Evolutionary conservation across 2,888 invertebrate species (phyloP).

Genomic region (Erannis defoliaria): DNA sequence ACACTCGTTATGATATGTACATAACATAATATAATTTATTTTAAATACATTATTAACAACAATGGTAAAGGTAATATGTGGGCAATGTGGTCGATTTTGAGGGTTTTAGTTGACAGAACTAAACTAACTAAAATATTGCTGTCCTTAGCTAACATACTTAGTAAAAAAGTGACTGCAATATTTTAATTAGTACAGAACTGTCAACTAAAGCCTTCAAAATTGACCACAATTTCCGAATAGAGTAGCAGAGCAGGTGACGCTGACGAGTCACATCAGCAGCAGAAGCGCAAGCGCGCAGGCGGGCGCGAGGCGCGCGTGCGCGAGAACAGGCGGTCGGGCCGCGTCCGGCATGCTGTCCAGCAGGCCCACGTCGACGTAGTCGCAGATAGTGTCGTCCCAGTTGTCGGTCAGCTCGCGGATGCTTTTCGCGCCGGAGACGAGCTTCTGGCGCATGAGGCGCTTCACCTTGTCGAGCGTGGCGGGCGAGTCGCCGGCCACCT

Average conservation of each 20-base stretch:
- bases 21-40: background rate
- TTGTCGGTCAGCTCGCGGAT: constrained; percentile 74
- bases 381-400: constrained; percentile 77
- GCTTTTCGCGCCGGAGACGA: constrained; percentile 64
- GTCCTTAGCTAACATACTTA: too few species aligned
- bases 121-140: too few species aligned
- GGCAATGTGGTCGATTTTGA: too few species aligned
- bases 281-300: background rate
- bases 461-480: constrained; percentile 63
- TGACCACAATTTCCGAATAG: too few species aligned
- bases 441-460: constrained; percentile 70
- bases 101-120: too few species aligned
- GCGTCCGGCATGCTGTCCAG: constrained; percentile 14
- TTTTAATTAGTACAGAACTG: too few species aligned
- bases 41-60: background rate
- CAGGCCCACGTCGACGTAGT: constrained; percentile 71
- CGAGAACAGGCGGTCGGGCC: background rate
- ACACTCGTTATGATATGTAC: background rate
- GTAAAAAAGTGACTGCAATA: too few species aligned
- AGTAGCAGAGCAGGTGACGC: too few species aligned
- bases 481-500: constrained; percentile 61
- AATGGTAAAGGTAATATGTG: background rate
- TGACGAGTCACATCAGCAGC: too few species aligned
- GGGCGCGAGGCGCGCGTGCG: background rate
- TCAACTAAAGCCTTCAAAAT: too few species aligned